These are phyloP conservation scores for Tortrix viridana DNA, from an alignment of 2,888 invertebrate genomes.

Conservation along the genomic window DNA sequence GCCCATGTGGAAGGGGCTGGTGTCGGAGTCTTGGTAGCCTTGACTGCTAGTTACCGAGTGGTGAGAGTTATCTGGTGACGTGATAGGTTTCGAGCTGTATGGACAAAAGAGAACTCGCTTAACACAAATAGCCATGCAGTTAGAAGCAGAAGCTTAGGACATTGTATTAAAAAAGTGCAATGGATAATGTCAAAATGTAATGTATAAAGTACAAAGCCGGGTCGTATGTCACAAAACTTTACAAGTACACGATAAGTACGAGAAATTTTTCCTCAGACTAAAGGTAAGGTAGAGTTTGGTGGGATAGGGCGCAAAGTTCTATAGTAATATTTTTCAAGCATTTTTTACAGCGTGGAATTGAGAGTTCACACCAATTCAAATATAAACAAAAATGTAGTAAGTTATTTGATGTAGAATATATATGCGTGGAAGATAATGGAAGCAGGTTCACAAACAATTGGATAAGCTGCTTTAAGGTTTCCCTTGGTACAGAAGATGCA, in stretches of 20 bases:
- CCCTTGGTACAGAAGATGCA: not conserved
- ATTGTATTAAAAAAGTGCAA: constrained; percentile 29
- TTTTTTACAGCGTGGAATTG: too few species aligned
- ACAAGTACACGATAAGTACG: too few species aligned
- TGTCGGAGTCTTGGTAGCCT: constrained; percentile 70
- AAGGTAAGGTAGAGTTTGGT: too few species aligned
- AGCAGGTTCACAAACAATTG: constrained; percentile 64
- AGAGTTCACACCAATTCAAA: too few species aligned
- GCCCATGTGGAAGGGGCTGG: constrained; percentile 51
- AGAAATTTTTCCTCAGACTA: too few species aligned
- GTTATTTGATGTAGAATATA: constrained; percentile 1
- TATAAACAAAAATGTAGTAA: not conserved
- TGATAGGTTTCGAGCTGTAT: constrained; percentile 54
- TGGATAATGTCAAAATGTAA: not conserved
- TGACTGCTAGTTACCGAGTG: constrained; percentile 65
- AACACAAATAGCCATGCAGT: constrained; percentile 39
- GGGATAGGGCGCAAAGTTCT: not conserved
- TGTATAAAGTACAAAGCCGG: not conserved
- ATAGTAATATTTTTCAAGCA: not conserved
- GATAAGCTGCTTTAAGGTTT: not conserved
- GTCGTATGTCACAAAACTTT: too few species aligned
- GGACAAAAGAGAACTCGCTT: constrained; percentile 40
- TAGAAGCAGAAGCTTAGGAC: constrained; percentile 44
- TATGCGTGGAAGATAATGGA: constrained; percentile 55
- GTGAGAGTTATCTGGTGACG: constrained; percentile 48